Base-by-base conservation (phyloP, 2,888 invertebrate genomes). In the Trachelus iudaicus region DNA sequence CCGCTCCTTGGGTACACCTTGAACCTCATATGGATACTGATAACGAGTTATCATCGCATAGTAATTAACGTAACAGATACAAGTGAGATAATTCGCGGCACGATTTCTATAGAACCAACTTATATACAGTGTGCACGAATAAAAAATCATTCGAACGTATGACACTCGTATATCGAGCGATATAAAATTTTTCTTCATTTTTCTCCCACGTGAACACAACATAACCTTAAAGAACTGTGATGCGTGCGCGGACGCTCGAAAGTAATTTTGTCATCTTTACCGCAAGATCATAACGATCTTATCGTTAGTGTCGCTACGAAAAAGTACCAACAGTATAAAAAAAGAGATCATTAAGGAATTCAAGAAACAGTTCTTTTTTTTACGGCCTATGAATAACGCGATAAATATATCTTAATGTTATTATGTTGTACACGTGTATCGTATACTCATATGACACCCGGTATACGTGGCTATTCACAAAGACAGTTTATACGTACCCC, bases 371-470 rank as follows among this genome's bases (percentile, higher is more conserved):
- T 23, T 56, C 56, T 56, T 56, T 23, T 23, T 23, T 56, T 23
- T 56, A 56, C 56, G 56, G 56, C 23, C 56, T 23, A 56, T 23
- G 56, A 56, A 56, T 56, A 56, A 56, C 56, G 23, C 56, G 56
- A 56, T 56, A 56, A 23, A 23, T 23, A 56, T 9, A 23, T 56
- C 56, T 23, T 56, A 35, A 3, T 35, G 35, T 35, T 12, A 23
- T 56, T 9, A 23, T 23, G 2, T 6, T 2, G 9, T 23, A 23
- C 56, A 23, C 9, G 1, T 56, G 23, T 71, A 31, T 31, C 71
- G 11, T 30, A 71, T 71, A 30, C 71, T 15, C 6, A 33, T 30
- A 6, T 73, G 77, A 76, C 83, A 83, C 83, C 81, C 83, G 81
- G 76, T 83, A 78, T 77, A 79, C 12, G 31, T 76, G 77, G 69